Conservation (phyloP, 2,797 vertebrate species). For the Clamator glandarius region DNA sequence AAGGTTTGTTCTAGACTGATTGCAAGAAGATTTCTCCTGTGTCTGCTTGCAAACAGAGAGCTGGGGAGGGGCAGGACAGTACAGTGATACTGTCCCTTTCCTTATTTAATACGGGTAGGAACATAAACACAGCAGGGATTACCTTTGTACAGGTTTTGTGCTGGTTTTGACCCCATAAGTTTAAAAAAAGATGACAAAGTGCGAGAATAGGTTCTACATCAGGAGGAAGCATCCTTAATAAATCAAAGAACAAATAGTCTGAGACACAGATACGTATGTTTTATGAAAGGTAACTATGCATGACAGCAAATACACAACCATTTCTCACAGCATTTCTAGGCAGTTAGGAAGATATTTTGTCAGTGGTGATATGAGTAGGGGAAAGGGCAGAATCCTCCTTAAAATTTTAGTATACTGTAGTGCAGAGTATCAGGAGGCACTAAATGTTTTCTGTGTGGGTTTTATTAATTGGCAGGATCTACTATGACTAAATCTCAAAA, state of each 20-base stretch:
- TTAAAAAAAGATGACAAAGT: slow-evolving; percentile 10
- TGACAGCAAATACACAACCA: background rate
- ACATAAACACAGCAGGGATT: background rate
- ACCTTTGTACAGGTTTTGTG: slow-evolving; percentile 47
- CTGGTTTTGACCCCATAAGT: slow-evolving; percentile 28
- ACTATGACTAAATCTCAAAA: slow-evolving; percentile 31
- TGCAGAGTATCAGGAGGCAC: background rate
- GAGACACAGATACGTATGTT: background rate
- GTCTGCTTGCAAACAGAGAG: background rate
- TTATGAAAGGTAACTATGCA: slow-evolving; percentile 46
- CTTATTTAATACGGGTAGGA: background rate
- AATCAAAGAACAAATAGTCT: slow-evolving; percentile 10
- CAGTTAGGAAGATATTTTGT: background rate
- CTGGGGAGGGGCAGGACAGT: background rate
- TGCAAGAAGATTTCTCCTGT: background rate
- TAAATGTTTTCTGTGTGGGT: background rate
- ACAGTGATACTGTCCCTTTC: background rate
- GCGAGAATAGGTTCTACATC: background rate
- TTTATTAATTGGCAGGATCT: slow-evolving; percentile 33
- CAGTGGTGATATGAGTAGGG: background rate
- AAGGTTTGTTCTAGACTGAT: background rate
- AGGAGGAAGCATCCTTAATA: background rate
- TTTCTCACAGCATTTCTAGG: background rate
- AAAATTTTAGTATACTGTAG: background rate
- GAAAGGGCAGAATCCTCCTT: slow-evolving; percentile 1